Evolutionary conservation across 2,888 invertebrate species (phyloP).

Genomic region (Acleris cristana): DNA sequence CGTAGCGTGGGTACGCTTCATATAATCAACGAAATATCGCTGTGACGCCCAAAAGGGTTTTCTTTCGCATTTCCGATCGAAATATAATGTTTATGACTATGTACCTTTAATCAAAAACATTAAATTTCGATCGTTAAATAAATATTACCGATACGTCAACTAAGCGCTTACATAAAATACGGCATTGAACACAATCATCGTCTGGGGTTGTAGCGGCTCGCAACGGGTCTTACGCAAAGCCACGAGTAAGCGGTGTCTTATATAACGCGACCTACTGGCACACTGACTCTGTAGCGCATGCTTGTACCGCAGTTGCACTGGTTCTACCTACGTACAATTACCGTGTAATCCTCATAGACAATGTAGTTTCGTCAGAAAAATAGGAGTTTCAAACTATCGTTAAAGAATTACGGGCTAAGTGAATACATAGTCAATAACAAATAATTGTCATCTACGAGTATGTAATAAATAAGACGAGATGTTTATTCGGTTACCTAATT

Average conservation of each 20-base stretch:
- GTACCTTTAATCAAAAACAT: no score
- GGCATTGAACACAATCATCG: constrained; percentile 51
- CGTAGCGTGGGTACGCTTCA: no score
- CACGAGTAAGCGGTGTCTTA: constrained; percentile 69
- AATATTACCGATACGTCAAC: constrained; percentile 17
- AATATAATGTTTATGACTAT: no score
- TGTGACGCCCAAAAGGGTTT: no score
- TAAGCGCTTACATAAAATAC: constrained; percentile 37
- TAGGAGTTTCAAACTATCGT: no score
- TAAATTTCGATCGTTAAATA: not conserved
- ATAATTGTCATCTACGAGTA: no score
- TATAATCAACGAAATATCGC: no score
- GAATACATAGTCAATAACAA: no score
- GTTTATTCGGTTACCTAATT: no score
- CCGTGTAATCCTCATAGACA: constrained; percentile 27
- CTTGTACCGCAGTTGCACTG: constrained; percentile 53
- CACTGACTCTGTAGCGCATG: constrained; percentile 71
- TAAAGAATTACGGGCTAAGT: no score
- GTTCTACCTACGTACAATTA: constrained; percentile 52
- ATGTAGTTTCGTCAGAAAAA: not conserved
- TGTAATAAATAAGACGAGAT: no score
- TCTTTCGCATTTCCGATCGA: no score
- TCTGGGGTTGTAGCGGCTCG: constrained; percentile 61
- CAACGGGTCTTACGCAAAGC: constrained; percentile 71
- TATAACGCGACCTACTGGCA: constrained; percentile 75